phyloP scores from a whole-genome alignment of 2,113 vertebrate species.

The Strix uralensis region DNA sequence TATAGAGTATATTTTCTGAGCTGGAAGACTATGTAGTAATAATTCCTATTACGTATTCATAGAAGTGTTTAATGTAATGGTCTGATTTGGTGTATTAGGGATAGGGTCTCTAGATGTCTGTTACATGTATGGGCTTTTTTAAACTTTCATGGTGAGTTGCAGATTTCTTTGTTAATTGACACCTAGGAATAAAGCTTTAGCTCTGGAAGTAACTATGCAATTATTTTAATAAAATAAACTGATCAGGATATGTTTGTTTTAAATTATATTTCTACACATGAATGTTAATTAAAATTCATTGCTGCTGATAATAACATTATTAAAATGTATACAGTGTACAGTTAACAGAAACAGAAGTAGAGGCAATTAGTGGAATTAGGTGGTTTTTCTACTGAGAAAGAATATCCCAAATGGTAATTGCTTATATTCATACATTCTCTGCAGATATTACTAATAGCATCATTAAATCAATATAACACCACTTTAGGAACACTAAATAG shows the following conservation, averaged over 20 bases:
- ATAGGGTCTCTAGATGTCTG: not conserved
- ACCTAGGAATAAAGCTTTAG: not conserved
- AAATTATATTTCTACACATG: conserved; percentile 23
- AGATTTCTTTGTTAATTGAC: not conserved
- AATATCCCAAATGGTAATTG: conserved; percentile 58
- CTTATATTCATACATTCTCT: conserved; percentile 36
- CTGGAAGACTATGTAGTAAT: not conserved
- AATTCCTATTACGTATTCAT: not conserved
- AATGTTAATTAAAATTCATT: conserved; percentile 65
- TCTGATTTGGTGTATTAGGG: not conserved
- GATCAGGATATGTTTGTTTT: conserved; percentile 49
- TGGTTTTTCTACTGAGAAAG: conserved; percentile 34
- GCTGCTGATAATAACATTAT: conserved; percentile 66
- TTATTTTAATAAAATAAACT: conserved; percentile 32
- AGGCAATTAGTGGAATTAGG: conserved; percentile 67
- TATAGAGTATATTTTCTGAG: not conserved
- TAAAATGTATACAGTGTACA: conserved; percentile 59
- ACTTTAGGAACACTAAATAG: conserved; percentile 40
- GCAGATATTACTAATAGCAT: conserved; percentile 60
- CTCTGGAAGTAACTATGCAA: not conserved
- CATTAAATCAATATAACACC: conserved; percentile 52
- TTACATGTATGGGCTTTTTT: not conserved
- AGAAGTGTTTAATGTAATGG: not conserved
- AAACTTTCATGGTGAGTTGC: not conserved
- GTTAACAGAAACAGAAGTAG: conserved; percentile 61